Evolutionary conservation across 2,888 invertebrate genomes (phyloP), one percentile per base, ranked within the genome.

Genomic region (Ophion ventricosus): DNA sequence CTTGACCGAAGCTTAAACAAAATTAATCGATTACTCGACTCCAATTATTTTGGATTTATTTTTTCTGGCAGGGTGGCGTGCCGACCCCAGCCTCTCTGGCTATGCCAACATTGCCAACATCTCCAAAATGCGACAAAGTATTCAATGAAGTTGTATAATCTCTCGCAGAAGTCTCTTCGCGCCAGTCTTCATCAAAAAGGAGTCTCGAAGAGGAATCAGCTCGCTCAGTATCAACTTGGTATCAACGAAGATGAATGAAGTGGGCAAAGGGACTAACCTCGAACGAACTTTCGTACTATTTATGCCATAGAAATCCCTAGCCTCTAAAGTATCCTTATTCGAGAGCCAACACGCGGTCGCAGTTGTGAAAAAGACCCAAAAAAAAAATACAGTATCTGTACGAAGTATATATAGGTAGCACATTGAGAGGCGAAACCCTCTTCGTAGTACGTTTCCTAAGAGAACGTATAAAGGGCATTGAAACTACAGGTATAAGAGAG

Each of bases 381-480:
- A 61, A 73, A 73, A 49, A 61, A 40, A 77, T 64, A 59, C 14
- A 78, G 69, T 69, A 82, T 77, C 67, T 59, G 23, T 63, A 67
- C 3, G 20, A 23, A 57, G 57, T 23, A 4, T 8, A 57, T 8
- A 57, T 17, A n/a, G n/a, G 56, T n/a, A 14, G 4, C 63, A 29
- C 14, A 11, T 29, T 29, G 17, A 17, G 25, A 26, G 25, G 8
- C 17, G 29, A 63, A 63, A 2, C 23, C 29, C 79, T 79, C 82
- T 67, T 67, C 40, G 29, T 29, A 43, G 66, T 43, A 72, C 66
- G 75, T 73, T 78, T 80, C 54, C 40, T 66, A 56, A 82, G 75
- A 82, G 79, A 82, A 73, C 56, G 66, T 54, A 69, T 77, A 64
- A 69, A 64, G 57, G 43, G 56, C 29, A 75, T 75, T 49, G 74